Evolutionary conservation across 2,797 vertebrate species (phyloP), one percentile per base, ranked within the genome.

Genomic region (Spea hammondii): DNA sequence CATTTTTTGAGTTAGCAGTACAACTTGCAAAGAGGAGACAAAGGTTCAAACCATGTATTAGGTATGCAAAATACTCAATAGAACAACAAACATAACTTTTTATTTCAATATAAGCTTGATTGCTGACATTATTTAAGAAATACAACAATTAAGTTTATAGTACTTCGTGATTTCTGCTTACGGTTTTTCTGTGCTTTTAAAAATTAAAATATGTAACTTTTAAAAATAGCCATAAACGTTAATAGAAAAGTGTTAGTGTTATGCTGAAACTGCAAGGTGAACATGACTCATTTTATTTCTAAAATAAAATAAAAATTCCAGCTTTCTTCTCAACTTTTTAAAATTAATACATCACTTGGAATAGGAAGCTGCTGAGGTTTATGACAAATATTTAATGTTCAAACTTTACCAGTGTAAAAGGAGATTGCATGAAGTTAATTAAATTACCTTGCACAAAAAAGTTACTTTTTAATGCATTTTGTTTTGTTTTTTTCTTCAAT

Each of bases 391-490:
- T 85, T 80, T 53, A 79, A 53, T 32, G 32, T 32, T 32, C 32
- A 32, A 74, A 83, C 77, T 71, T 70, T 59, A 73, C 4, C 78
- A 78, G 73, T n/a, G 84, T 57, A 81, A 86, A 80, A 83, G 17
- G 83, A 72, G 48, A 74, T 11, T 82, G 83, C 82, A 83, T 49
- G 2, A 51, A 81, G 84, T 85, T 79, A 89, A 53, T 2, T 4
- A 78, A n/a, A 44, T 62, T 85, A 45, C 47, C 49, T 66, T 82
- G 46, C 17, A 0, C 17, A 72, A 51, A 84, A 32, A 77, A 50
- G 77, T 70, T 72, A 84, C 74, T 72, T 53, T 78, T 44, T 74
- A 11, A 72, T 51, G 78, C 47, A 57, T 49, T 55, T 48, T 76
- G 0, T 1, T 73, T 50, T 64, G 4, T 4, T 12, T 14, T 6